Evolutionary conservation across 2,113 vertebrate genomes (phyloP).

Genomic region (Capra hircus): DNA sequence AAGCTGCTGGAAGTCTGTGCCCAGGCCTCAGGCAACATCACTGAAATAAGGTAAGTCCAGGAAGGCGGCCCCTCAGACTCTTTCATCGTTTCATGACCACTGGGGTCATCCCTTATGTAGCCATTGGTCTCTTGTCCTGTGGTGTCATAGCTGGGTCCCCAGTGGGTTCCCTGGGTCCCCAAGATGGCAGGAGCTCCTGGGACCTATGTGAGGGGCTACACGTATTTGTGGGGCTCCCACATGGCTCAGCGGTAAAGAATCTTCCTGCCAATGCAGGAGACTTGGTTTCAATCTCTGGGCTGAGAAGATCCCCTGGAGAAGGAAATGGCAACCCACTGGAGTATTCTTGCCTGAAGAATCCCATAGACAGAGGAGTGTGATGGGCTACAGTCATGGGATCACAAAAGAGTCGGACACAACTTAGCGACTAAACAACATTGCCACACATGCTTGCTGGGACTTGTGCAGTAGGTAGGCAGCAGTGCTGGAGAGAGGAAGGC

Average conservation of each 20-base stretch:
- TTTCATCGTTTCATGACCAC: background rate
- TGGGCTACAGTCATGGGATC: background rate
- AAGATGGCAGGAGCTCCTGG: background rate
- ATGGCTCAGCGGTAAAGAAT: background rate
- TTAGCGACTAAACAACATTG: background rate
- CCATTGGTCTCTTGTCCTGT: background rate
- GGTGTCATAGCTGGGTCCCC: background rate
- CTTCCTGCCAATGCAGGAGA: background rate
- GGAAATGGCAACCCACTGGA: background rate
- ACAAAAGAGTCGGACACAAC: background rate
- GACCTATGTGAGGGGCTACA: rapidly evolving
- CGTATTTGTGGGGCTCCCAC: background rate
- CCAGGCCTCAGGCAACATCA: constrained; percentile 63
- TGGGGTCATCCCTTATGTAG: background rate
- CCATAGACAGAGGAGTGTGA: background rate
- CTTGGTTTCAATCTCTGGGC: background rate
- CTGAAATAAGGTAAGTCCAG: constrained; percentile 78
- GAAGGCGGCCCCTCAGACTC: background rate
- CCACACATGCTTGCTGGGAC: background rate
- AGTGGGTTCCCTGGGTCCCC: background rate
- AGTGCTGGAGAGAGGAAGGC: background rate
- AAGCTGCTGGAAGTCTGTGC: constrained; percentile 70
- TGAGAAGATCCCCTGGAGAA: background rate
- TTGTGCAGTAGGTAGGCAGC: background rate
- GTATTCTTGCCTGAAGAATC: background rate